Percentiles rank a stretch among this genome's conserved stretches.
These are phyloP conservation scores for Catharus bicknelli DNA, from an alignment of 2,113 vertebrate genomes.

Conservation along the genomic window DNA sequence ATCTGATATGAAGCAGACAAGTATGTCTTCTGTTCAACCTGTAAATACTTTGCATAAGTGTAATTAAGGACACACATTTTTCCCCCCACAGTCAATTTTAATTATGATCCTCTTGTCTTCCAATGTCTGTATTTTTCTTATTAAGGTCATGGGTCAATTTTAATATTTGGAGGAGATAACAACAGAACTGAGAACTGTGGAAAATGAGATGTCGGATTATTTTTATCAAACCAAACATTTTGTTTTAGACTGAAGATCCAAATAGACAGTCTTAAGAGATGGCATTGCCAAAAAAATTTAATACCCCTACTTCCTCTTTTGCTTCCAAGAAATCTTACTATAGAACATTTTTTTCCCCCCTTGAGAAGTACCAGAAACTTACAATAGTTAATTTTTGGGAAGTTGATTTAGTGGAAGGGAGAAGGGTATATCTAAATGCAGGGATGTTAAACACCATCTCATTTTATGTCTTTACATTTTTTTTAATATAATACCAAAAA, in stretches of 20 bases:
- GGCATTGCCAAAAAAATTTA: neutral
- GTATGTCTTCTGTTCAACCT: neutral
- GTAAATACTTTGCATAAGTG: constrained; percentile 55
- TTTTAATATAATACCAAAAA: neutral
- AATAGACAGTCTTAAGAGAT: neutral
- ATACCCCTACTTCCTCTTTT: neutral
- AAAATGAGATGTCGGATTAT: neutral
- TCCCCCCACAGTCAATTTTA: neutral
- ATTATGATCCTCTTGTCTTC: neutral
- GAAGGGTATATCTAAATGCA: neutral
- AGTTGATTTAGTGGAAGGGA: neutral
- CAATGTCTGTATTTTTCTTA: neutral
- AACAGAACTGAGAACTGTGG: neutral
- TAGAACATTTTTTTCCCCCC: neutral
- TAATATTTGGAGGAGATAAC: neutral
- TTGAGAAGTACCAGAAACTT: neutral
- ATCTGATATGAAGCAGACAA: constrained; percentile 54
- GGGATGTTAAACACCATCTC: neutral
- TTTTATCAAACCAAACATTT: neutral
- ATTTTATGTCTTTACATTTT: neutral
- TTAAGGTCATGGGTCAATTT: neutral
- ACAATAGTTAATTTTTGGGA: neutral
- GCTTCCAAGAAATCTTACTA: neutral
- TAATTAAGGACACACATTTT: constrained; percentile 14
- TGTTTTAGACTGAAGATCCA: neutral